Conservation (phyloP, 1,140 invertebrate species). For the Microvelia longipes region DNA sequence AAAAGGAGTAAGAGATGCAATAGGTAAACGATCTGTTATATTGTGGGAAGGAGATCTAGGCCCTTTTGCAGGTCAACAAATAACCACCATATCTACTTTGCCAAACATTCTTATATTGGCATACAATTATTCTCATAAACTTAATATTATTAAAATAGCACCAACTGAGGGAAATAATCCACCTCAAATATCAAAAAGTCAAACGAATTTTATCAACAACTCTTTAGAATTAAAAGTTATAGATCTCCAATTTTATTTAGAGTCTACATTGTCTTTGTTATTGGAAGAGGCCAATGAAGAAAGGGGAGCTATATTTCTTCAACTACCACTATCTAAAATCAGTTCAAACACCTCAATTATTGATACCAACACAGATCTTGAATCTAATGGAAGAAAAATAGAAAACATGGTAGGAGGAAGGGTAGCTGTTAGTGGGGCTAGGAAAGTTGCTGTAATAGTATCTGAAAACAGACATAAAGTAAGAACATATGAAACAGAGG, state of each 20-base stretch:
- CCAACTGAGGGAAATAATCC: background rate
- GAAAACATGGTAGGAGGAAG: constrained; percentile 54
- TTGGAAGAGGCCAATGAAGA: constrained; percentile 39
- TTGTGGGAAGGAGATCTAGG: constrained; percentile 5
- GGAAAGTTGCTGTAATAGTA: constrained; percentile 75
- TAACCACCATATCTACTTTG: background rate
- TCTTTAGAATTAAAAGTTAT: constrained; percentile 25
- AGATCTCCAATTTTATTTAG: constrained; percentile 69
- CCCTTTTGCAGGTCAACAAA: background rate
- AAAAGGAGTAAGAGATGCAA: constrained; percentile 38
- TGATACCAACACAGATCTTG: constrained; percentile 33
- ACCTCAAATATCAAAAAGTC: background rate
- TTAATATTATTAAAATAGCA: background rate
- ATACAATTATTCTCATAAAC: background rate
- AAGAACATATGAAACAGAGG: constrained; percentile 79
- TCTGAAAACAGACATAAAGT: constrained; percentile 65
- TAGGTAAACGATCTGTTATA: constrained; percentile 12
- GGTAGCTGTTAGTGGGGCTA: constrained; percentile 69
- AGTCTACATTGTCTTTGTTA: constrained; percentile 57
- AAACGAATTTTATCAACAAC: background rate
- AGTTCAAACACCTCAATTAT: constrained; percentile 24
- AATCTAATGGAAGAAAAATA: constrained; percentile 36
- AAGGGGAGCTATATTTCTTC: constrained; percentile 43
- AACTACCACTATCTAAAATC: constrained; percentile 39
- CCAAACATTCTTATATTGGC: constrained; percentile 1